A percentile compares a stretch with the other conserved stretches of the same genome.
These are phyloP conservation scores for Cassiopea xamachana DNA, from an alignment of 30 jellyfish, hydroid and myxozoan genomes.

Conservation along the genomic window DNA sequence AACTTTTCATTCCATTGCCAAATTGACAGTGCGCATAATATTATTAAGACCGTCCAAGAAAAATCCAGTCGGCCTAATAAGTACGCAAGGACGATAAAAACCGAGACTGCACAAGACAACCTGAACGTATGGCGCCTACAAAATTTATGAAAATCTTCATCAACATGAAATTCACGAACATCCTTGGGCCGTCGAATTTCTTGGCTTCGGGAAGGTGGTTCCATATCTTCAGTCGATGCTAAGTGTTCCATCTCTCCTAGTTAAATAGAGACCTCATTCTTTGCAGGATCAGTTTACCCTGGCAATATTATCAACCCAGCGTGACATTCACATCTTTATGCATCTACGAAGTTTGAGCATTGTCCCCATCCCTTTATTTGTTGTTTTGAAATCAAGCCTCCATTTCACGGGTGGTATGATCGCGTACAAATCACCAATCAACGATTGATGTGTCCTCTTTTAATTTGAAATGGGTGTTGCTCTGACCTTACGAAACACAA, in stretches of 20 bases:
- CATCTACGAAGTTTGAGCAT: no score
- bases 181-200: conserved; percentile 5
- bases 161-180: conserved; percentile 12
- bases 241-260: neutral
- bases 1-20: conserved; percentile 91
- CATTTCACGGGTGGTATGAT: no score
- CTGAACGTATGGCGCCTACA: conserved; percentile 71
- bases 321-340: no score
- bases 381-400: no score
- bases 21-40: conserved; percentile 73
- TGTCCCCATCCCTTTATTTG: no score
- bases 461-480: no score
- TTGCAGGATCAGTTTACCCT: no score
- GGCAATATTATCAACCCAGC: no score
- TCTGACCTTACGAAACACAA: no score
- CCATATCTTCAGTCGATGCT: neutral
- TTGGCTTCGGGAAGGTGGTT: neutral
- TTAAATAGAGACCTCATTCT: neutral
- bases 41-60: conserved; percentile 78
- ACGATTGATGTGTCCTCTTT: no score
- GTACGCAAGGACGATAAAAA: conserved; percentile 74
- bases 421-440: no score
- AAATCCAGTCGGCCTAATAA: conserved; percentile 78
- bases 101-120: conserved; percentile 78
- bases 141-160: conserved; percentile 59